Percentiles rank a stretch among this genome's conserved stretches.
These are phyloP conservation scores for Lingula anatina DNA, from an alignment of 2,888 invertebrate genomes.

Conservation along the genomic window DNA sequence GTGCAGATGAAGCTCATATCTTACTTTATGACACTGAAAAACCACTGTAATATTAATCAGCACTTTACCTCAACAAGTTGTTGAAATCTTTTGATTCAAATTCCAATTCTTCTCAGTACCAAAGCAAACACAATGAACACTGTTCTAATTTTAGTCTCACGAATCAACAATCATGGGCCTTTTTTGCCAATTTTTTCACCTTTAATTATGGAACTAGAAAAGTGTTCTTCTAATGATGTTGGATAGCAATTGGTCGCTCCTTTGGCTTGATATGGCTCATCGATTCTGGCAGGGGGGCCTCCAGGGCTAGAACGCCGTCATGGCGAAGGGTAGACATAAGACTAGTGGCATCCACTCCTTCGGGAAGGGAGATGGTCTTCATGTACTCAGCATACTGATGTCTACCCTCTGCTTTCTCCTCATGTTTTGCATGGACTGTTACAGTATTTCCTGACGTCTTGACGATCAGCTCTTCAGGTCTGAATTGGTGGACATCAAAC, in stretches of 20 bases:
- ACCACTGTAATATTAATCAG: too few relatives aligned
- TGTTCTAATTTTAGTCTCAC: too few relatives aligned
- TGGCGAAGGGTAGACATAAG: slow-evolving; percentile 94
- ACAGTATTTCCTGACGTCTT: slow-evolving; percentile 98
- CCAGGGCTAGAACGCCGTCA: slow-evolving; percentile 93
- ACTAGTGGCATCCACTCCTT: slow-evolving; percentile 92
- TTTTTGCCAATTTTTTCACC: too few relatives aligned
- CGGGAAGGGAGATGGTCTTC: slow-evolving; percentile 88
- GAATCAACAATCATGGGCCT: too few relatives aligned
- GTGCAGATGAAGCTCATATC: too few relatives aligned
- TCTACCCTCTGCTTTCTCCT: slow-evolving; percentile 94
- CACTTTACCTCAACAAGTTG: too few relatives aligned
- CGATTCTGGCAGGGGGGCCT: slow-evolving; percentile 88
- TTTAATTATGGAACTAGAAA: too few relatives aligned
- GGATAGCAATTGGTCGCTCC: slow-evolving; percentile 77
- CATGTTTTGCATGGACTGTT: slow-evolving; percentile 89
- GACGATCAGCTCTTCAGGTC: slow-evolving; percentile 92
- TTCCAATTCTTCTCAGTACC: too few relatives aligned
- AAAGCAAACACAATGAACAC: too few relatives aligned
- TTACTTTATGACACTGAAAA: too few relatives aligned
- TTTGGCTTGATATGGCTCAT: slow-evolving; percentile 59
- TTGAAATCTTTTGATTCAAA: too few relatives aligned
- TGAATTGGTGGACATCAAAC: slow-evolving; percentile 96
- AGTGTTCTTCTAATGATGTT: slow-evolving; percentile 22
- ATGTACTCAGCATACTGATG: slow-evolving; percentile 95